phyloP scores from a whole-genome alignment of 1,140 invertebrate genomes.

The Bombus superbus region DNA sequence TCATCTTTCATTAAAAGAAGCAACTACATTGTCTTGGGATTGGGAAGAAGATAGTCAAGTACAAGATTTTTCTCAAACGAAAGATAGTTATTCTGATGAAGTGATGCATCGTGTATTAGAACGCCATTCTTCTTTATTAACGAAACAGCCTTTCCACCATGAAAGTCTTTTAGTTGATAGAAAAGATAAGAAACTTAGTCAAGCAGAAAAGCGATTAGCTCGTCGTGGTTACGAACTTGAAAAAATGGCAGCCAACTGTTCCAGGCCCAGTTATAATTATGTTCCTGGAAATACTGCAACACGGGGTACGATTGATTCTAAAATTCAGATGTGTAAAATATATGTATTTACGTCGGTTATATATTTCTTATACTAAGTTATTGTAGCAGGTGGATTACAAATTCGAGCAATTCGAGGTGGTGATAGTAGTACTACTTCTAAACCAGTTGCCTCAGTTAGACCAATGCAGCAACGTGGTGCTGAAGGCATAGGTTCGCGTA shows the following conservation, averaged over 20 bases:
- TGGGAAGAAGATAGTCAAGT: slow-evolving; percentile 92
- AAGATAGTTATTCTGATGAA: slow-evolving; percentile 91
- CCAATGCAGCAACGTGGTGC: slow-evolving; percentile 83
- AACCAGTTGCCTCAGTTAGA: slow-evolving; percentile 84
- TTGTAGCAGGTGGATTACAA: slow-evolving; percentile 78
- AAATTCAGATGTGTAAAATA: slow-evolving; percentile 19
- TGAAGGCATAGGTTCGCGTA: slow-evolving; percentile 80
- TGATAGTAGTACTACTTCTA: slow-evolving; percentile 75
- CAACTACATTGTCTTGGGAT: slow-evolving; percentile 96
- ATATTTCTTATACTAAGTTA: slow-evolving; percentile 35
- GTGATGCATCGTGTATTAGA: slow-evolving; percentile 90
- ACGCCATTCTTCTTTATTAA: slow-evolving; percentile 87
- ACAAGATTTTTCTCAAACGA: slow-evolving; percentile 87
- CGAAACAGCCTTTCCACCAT: slow-evolving; percentile 97
- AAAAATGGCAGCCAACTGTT: slow-evolving; percentile 90
- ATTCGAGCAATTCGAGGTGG: slow-evolving; percentile 79
- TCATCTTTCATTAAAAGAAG: slow-evolving; percentile 96
- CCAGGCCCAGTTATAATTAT: slow-evolving; percentile 81
- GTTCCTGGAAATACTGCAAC: slow-evolving; percentile 81
- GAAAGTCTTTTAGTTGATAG: slow-evolving; percentile 97
- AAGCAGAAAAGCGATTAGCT: slow-evolving; percentile 96
- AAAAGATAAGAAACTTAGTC: slow-evolving; percentile 97
- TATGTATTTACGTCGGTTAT: slow-evolving; percentile 2
- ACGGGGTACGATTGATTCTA: slow-evolving; percentile 71
- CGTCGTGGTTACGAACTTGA: slow-evolving; percentile 97